Conservation (phyloP, 2,113 vertebrate species). For the Lutjanus erythropterus region DNA sequence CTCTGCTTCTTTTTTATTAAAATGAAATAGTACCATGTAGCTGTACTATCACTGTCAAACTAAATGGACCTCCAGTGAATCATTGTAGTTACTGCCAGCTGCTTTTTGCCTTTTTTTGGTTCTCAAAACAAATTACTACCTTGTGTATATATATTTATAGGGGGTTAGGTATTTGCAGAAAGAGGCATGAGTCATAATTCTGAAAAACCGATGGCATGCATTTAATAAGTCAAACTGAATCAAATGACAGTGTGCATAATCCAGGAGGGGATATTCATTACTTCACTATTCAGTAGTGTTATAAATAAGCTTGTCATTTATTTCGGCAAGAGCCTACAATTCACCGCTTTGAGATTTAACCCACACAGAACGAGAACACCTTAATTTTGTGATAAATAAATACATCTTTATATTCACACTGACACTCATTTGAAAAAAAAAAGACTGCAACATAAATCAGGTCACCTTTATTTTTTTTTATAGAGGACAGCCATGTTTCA, state of each 20-base stretch:
- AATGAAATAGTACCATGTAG: neutral
- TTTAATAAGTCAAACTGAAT: neutral
- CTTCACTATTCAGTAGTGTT: neutral
- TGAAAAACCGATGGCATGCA: neutral
- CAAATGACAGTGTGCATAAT: neutral
- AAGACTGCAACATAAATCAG: constrained; percentile 30
- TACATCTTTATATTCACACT: neutral
- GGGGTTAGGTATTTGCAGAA: neutral
- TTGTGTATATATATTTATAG: neutral
- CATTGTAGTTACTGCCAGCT: too few relatives aligned
- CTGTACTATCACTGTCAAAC: neutral
- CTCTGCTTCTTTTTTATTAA: neutral
- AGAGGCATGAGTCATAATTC: neutral
- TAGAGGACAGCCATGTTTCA: constrained; percentile 36
- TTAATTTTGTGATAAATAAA: neutral
- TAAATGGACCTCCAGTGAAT: neutral
- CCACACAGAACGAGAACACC: neutral
- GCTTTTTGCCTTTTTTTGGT: neutral
- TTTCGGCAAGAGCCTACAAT: neutral
- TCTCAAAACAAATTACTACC: neutral
- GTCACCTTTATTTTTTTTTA: constrained; percentile 51
- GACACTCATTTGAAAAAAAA: neutral
- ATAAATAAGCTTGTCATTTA: neutral
- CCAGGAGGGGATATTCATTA: neutral
- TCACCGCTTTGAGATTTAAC: neutral